Evolutionary conservation across 2,888 invertebrate species (phyloP).

Genomic region (Boloria selene): DNA sequence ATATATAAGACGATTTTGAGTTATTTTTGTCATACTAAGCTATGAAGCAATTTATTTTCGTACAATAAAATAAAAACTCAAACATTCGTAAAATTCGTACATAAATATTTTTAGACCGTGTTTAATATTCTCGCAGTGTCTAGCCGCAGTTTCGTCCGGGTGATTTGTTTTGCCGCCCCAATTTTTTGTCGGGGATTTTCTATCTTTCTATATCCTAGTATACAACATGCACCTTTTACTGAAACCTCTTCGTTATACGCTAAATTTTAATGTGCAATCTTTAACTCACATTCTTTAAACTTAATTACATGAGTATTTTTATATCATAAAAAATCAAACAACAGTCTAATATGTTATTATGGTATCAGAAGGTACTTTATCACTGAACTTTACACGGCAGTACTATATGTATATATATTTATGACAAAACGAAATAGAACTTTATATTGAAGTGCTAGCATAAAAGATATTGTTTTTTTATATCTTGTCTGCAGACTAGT

Average conservation of each 20-base stretch:
- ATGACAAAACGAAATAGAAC: no score
- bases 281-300: no score
- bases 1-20: no score
- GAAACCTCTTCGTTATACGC: background rate
- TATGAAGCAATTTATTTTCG: background rate
- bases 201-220: background rate
- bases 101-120: background rate
- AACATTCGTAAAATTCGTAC: background rate
- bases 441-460: no score
- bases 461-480: no score
- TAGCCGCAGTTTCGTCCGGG: constrained; percentile 9
- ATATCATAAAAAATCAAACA: background rate
- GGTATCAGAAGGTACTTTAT: no score
- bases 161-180: constrained; percentile 6
- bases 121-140: constrained; percentile 17
- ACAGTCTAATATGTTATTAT: no score
- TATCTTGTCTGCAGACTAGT: no score
- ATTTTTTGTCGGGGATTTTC: constrained; percentile 9
- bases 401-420: no score
- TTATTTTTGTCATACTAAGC: background rate
- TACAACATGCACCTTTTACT: constrained; percentile 4
- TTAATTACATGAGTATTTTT: background rate
- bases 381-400: no score
- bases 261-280: background rate
- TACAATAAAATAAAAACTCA: background rate